Conservation (phyloP, 2,888 invertebrate genomes). For the Acleris laterana region DNA sequence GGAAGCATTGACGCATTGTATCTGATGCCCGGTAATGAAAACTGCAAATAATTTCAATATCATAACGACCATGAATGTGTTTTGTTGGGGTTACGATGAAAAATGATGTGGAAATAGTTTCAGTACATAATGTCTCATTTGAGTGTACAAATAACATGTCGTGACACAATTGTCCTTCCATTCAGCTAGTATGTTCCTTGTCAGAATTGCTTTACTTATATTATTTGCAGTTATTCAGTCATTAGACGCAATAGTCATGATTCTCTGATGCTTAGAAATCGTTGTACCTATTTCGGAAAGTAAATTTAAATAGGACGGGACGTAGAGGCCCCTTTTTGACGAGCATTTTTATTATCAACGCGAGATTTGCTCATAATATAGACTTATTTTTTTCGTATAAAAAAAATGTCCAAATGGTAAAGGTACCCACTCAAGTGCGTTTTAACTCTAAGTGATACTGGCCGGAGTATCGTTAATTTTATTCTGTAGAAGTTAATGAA, state of each 20-base stretch:
- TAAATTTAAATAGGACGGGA: too few relatives aligned
- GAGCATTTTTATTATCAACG: too few relatives aligned
- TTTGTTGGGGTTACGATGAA: conserved; percentile 63
- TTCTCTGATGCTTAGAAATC: too few relatives aligned
- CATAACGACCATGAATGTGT: conserved; percentile 74
- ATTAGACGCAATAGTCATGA: too few relatives aligned
- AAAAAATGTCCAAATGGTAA: too few relatives aligned
- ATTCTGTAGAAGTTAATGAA: too few relatives aligned
- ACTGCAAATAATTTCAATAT: conserved; percentile 73
- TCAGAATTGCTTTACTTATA: conserved; percentile 1
- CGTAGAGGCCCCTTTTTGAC: too few relatives aligned
- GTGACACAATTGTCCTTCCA: conserved; percentile 33
- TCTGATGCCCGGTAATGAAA: conserved; percentile 54
- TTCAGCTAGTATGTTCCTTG: conserved; percentile 17
- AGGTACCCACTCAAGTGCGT: too few relatives aligned
- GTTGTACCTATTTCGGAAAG: too few relatives aligned
- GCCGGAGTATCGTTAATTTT: neutral
- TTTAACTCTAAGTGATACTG: conserved; percentile 54
- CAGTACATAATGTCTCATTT: conserved; percentile 42
- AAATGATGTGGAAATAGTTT: conserved; percentile 55
- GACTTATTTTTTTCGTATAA: too few relatives aligned
- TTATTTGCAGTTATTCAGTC: too few relatives aligned
- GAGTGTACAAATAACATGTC: conserved; percentile 19
- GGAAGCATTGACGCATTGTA: conserved; percentile 70
- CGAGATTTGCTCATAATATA: conserved; percentile 7